A percentile compares a stretch with the other conserved stretches of the same genome.
These are phyloP conservation scores for Agrochola lota DNA, from an alignment of 2,888 invertebrate genomes.

Conservation along the genomic window DNA sequence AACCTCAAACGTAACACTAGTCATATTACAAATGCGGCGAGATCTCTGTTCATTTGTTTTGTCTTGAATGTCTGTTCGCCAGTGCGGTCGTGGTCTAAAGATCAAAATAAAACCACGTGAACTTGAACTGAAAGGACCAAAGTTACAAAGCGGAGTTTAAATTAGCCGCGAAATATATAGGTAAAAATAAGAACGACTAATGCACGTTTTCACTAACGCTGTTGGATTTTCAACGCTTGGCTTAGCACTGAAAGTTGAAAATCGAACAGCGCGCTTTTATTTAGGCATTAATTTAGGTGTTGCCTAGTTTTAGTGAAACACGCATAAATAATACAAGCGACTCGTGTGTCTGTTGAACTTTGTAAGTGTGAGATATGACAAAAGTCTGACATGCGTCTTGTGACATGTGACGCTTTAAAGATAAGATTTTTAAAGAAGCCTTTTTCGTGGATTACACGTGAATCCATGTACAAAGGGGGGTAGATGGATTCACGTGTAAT, in stretches of 20 bases:
- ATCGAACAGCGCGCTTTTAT: not conserved
- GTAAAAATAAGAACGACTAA: not conserved
- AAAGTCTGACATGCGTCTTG: not conserved
- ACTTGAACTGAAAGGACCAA: constrained; percentile 8
- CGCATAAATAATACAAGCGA: not conserved
- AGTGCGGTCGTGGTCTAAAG: constrained; percentile 13
- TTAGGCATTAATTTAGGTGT: not conserved
- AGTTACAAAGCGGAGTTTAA: constrained; percentile 9
- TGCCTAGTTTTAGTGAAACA: not conserved
- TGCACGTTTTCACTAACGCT: not conserved
- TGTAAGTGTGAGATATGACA: not conserved
- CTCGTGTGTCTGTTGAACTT: not conserved
- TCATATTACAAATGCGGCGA: constrained; percentile 44
- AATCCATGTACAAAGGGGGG: too few relatives aligned
- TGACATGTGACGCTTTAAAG: too few relatives aligned
- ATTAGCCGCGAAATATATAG: constrained; percentile 2
- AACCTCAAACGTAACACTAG: constrained; percentile 30
- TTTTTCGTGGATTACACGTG: too few relatives aligned
- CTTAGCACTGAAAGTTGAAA: not conserved
- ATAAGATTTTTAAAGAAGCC: too few relatives aligned
- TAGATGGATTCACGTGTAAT: too few relatives aligned
- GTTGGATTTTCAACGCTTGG: not conserved
- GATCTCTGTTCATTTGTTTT: constrained; percentile 21
- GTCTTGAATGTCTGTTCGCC: not conserved
- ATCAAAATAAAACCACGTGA: constrained; percentile 27